phyloP scores from a whole-genome alignment of 1,140 invertebrate genomes.

The Drosophila biarmipes region DNA sequence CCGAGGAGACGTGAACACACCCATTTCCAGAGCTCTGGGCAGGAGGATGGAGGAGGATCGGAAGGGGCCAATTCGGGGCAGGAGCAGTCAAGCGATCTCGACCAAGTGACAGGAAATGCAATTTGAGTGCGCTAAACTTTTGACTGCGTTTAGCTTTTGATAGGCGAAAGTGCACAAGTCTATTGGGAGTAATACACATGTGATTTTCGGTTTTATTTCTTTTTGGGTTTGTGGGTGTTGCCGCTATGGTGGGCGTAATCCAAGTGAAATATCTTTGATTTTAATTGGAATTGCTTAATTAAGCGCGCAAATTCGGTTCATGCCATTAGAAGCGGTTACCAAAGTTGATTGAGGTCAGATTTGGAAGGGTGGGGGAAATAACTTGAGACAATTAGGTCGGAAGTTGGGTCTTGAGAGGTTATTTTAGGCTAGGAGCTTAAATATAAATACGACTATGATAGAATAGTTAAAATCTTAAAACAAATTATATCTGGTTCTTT shows the following conservation, averaged over 20 bases:
- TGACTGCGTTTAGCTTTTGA: slow-evolving; percentile 77
- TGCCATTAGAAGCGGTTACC: slow-evolving; percentile 25
- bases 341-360: slow-evolving; percentile 24
- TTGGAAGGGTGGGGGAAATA: slow-evolving; percentile 13
- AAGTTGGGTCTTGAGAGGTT: not conserved
- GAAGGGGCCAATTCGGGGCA: slow-evolving; percentile 48
- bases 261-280: slow-evolving; percentile 52
- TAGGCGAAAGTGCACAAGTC: slow-evolving; percentile 69
- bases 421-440: too few species aligned
- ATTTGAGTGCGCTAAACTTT: slow-evolving; percentile 73
- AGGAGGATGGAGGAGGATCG: not conserved
- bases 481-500: too few species aligned
- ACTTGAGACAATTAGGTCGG: slow-evolving; percentile 2
- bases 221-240: slow-evolving; percentile 54
- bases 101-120: slow-evolving; percentile 78
- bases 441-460: too few species aligned
- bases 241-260: slow-evolving; percentile 55
- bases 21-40: slow-evolving; percentile 28
- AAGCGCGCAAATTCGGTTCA: slow-evolving; percentile 42
- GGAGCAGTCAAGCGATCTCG: slow-evolving; percentile 54
- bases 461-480: too few species aligned
- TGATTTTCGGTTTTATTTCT: slow-evolving; percentile 7
- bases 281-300: slow-evolving; percentile 78
- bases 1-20: slow-evolving; percentile 59
- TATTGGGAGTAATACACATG: slow-evolving; percentile 40